A percentile compares a stretch with the other conserved stretches of the same genome.
Evolutionary conservation across 2,113 vertebrate species (phyloP).

Genomic region (Ciconia maguari): DNA sequence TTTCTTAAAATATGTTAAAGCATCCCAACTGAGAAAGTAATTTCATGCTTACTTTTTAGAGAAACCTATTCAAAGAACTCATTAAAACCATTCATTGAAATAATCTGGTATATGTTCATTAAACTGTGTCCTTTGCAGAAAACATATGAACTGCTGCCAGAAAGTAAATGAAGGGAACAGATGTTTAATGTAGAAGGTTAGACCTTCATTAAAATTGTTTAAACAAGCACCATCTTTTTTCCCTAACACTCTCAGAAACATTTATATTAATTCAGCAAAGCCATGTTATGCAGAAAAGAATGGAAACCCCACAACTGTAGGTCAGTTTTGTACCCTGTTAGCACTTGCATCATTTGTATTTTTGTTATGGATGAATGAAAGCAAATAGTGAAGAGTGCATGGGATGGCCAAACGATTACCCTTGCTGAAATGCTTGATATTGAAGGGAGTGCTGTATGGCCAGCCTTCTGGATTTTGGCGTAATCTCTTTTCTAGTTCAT

Average conservation of each 20-base stretch:
- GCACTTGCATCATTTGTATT: not conserved
- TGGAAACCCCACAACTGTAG: not conserved
- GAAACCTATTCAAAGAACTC: slow-evolving; percentile 71
- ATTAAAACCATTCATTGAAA: slow-evolving; percentile 77
- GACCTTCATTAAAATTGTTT: slow-evolving; percentile 61
- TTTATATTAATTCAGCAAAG: slow-evolving; percentile 42
- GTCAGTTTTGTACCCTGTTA: not conserved
- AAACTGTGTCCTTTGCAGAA: slow-evolving; percentile 66
- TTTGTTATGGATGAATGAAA: not conserved
- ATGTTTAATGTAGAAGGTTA: slow-evolving; percentile 71
- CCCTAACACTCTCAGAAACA: slow-evolving; percentile 9
- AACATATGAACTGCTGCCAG: slow-evolving; percentile 61
- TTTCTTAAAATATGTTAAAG: slow-evolving; percentile 68
- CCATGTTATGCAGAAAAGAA: not conserved
- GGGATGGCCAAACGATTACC: not conserved
- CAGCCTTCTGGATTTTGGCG: not conserved
- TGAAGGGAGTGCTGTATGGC: not conserved
- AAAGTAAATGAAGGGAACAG: slow-evolving; percentile 69
- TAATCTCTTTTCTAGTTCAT: not conserved
- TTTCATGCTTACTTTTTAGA: slow-evolving; percentile 71
- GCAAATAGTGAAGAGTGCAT: not conserved
- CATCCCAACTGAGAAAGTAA: slow-evolving; percentile 64
- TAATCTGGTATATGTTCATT: slow-evolving; percentile 71
- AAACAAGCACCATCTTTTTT: slow-evolving; percentile 52
- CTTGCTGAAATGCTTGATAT: not conserved